Evolutionary conservation across 1,140 invertebrate genomes (phyloP).

Genomic region (Drosophila sp.): DNA sequence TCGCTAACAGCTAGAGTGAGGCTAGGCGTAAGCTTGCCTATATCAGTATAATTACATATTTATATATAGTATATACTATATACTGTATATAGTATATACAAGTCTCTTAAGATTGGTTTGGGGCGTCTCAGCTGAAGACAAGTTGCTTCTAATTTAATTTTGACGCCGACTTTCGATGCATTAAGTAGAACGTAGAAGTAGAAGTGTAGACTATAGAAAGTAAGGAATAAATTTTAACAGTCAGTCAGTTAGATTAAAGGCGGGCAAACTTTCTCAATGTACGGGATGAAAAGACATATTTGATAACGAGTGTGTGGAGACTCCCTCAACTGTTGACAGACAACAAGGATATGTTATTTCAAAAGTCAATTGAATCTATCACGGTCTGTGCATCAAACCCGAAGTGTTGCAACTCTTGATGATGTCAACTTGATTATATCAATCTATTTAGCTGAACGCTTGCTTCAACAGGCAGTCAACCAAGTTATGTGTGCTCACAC

Average conservation of each 20-base stretch:
- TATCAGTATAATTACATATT: too few relatives aligned
- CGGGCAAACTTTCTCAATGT: not conserved
- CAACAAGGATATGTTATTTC: slow-evolving; percentile 33
- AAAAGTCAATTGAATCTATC: slow-evolving; percentile 29
- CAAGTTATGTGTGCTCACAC: slow-evolving; percentile 40
- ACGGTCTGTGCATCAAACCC: slow-evolving; percentile 18
- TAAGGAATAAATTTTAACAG: not conserved
- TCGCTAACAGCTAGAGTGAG: not conserved
- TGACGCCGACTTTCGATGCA: slow-evolving; percentile 47
- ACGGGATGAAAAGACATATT: not conserved
- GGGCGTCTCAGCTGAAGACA: slow-evolving; percentile 45
- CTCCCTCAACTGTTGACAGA: not conserved
- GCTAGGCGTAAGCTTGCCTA: not conserved
- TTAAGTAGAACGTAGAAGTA: not conserved
- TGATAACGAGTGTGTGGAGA: not conserved
- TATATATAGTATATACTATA: not conserved
- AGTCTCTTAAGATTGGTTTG: slow-evolving; percentile 9
- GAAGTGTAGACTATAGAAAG: not conserved
- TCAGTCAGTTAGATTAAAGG: not conserved
- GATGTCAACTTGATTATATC: slow-evolving; percentile 14
- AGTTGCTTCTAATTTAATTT: slow-evolving; percentile 77
- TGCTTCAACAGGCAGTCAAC: slow-evolving; percentile 5
- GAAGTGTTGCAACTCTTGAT: slow-evolving; percentile 6
- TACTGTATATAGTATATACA: not conserved
- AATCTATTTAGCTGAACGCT: slow-evolving; percentile 5